Base-by-base conservation (phyloP, 2,797 vertebrate species). In the Gallinago solitaria region DNA sequence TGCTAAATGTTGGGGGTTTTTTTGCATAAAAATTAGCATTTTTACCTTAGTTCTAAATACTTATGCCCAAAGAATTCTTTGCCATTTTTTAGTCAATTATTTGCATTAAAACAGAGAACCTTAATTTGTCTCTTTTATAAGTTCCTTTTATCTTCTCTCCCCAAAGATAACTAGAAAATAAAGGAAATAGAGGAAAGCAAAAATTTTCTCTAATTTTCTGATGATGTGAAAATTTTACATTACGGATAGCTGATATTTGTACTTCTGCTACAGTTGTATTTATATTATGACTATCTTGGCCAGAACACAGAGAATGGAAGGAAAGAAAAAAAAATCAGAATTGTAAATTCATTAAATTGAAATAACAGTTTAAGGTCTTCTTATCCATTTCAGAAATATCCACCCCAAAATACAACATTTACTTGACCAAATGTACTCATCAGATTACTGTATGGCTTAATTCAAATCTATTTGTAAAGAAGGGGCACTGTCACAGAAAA, bases 391-490 rank as follows among this genome's bases (percentile, higher is more conserved):
- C 43, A 67, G 56, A 94, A 90, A 69, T 54, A 85, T 50, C 8
- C 14, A 39, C 51, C 32, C 24, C 28, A 78, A 93, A 96, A 54
- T 69, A 43, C 23, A 86, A 41, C 32, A 23, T 35, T 65, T 43
- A 83, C n/a, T 79, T 83, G 56, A 87, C 70, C 73, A 95, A 81
- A 75, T 83, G 16, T 85, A 16, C 16, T 93, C 47, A 60, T 81
- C 30, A 48, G 32, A 65, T n/a, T 85, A 76, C 35, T 78, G 92
- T 88, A 92, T 82, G 70, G 54, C 5, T 86, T 87, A 79, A 83
- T 94, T 87, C n/a, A 94, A 76, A 71, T 50, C 8, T 84, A 13
- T 96, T 96, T 87, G 17, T 63, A 82, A 93, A 83, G 41, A 94
- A 32, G 7, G 16, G 33, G 63, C n/a, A 81, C 6, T 74, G 51